A percentile compares a stretch with the other conserved stretches of the same genome.
Evolutionary conservation across 2,113 vertebrate genomes (phyloP).

Genomic region (Choloepus hoffmanni): DNA sequence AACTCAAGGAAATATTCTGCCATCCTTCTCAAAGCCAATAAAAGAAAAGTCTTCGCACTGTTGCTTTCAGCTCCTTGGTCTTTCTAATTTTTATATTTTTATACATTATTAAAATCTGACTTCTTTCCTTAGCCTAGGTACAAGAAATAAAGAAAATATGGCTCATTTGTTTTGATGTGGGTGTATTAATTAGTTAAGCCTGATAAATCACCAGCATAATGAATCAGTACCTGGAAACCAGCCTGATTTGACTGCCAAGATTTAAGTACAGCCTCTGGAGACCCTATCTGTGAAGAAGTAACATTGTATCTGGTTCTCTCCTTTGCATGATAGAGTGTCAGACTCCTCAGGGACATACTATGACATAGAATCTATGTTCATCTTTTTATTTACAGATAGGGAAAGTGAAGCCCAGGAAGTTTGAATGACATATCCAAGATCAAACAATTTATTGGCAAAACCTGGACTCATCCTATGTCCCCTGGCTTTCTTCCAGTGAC

Average conservation of each 20-base stretch:
- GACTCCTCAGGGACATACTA: background rate
- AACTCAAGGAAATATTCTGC: background rate
- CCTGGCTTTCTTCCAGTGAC: background rate
- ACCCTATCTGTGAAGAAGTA: background rate
- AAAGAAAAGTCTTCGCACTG: background rate
- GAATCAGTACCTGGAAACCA: background rate
- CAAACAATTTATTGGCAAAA: background rate
- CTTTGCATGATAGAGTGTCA: background rate
- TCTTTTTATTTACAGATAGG: background rate
- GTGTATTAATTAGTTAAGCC: background rate
- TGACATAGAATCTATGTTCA: background rate
- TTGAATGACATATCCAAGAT: background rate
- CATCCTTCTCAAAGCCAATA: background rate
- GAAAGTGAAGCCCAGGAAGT: background rate
- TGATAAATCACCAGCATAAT: conserved; percentile 8
- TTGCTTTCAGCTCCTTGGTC: background rate
- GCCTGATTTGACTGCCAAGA: background rate
- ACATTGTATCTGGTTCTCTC: background rate
- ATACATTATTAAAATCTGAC: conserved; percentile 13
- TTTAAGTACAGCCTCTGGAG: background rate
- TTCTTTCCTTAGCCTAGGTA: background rate
- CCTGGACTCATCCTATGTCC: background rate
- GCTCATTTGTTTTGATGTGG: conserved; percentile 23
- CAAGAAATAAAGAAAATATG: conserved; percentile 20
- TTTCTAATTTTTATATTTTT: conserved; percentile 37